Evolutionary conservation across 2,888 invertebrate species (phyloP).

Genomic region (Timema podura): DNA sequence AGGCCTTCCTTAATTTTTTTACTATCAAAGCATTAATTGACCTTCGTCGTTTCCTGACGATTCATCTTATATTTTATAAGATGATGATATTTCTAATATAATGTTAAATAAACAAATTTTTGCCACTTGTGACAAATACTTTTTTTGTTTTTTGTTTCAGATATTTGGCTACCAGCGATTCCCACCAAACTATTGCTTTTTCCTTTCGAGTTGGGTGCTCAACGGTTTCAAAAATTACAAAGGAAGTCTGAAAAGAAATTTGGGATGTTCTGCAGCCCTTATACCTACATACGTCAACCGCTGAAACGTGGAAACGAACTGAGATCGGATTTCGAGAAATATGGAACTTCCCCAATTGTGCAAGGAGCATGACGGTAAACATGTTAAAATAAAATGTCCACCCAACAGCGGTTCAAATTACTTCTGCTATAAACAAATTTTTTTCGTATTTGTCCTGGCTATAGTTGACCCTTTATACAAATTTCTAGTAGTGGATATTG

Average conservation of each 20-base stretch:
- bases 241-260: slow-evolving; percentile 38
- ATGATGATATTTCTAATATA: neutral
- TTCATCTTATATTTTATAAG: neutral
- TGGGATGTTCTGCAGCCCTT: slow-evolving; percentile 35
- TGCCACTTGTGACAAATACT: neutral
- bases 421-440: slow-evolving; percentile 36
- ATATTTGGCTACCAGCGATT: slow-evolving; percentile 37
- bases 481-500: slow-evolving; percentile 6
- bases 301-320: neutral
- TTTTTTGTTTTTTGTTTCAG: slow-evolving; percentile 32
- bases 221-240: slow-evolving; percentile 38
- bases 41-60: no score
- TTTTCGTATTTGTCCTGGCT: slow-evolving; percentile 36
- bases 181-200: slow-evolving; percentile 38
- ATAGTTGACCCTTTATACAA: slow-evolving; percentile 5
- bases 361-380: slow-evolving; percentile 38
- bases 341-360: slow-evolving; percentile 27
- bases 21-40: no score
- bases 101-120: neutral
- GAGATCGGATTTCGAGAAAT: slow-evolving; percentile 7
- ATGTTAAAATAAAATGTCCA: slow-evolving; percentile 34
- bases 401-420: slow-evolving; percentile 33
- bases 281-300: slow-evolving; percentile 5
- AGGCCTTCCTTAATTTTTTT: no score
- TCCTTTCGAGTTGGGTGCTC: slow-evolving; percentile 38